Base-by-base conservation (phyloP, 2,888 invertebrate genomes). In the Drosophila bunnanda region DNA sequence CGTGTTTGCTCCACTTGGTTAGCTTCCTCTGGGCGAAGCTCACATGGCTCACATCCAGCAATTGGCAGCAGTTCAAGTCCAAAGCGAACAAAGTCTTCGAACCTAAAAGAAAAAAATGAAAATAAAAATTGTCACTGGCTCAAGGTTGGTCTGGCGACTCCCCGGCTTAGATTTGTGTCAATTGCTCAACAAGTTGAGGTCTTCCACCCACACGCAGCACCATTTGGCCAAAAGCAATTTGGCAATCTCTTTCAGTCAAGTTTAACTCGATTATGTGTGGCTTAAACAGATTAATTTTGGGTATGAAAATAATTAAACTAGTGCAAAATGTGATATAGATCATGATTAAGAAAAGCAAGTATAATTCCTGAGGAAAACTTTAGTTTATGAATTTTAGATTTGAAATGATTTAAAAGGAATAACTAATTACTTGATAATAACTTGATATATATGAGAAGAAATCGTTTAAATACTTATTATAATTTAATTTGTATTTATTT, bases 91-190 rank as follows among this genome's bases (percentile, higher is more conserved):
- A 44, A 69, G 44, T 66, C 8, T 59, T 25, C 13, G 2, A 39
- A 22, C 28, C 55, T 30, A 36, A 55, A 48, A 48, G 15, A 52
- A 60, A 41, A n/a, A 39, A 20, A 52, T 25, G 8, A 20, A 44
- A 20, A 34, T 8, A 25, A 48, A 32, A 43, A 44, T 68, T 53
- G 59, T 52, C 39, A 56, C 22, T 59, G 17, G n/a, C 9, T 56
- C 82, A 84, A 87, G 82, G 82, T 67, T 73, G 36, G n/a, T n/a
- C 25, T 56, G 56, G 65, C 68, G 67, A 56, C 53, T 66, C 17
- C 60, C 55, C 28, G 64, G 43, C 64, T 65, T 65, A 64, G 76
- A 61, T 76, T 52, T 83, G 54, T 82, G 81, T 59, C 71, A 82
- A 81, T 76, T 78, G 80, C 81, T 58, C 55, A 80, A 78, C 76